A percentile compares a stretch with the other conserved stretches of the same genome.
These are phyloP conservation scores for Drosophila subobscura DNA, from an alignment of 1,140 invertebrate genomes.

Conservation along the genomic window DNA sequence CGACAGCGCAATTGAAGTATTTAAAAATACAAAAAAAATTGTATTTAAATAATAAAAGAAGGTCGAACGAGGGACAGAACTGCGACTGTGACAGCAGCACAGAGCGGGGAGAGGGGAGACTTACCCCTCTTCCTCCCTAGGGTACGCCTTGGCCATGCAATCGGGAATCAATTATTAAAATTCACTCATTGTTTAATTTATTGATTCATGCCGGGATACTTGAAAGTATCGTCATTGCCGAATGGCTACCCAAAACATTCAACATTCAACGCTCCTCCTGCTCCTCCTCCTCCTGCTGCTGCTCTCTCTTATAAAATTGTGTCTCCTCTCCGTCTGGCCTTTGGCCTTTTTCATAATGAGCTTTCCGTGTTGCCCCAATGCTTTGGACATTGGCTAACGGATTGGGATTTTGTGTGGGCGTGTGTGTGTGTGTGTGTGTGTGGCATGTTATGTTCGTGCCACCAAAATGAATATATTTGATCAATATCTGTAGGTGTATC, in stretches of 20 bases:
- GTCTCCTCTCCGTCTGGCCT: constrained; percentile 44
- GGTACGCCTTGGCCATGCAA: constrained; percentile 5
- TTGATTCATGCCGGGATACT: constrained; percentile 29
- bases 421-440: neutral
- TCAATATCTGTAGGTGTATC: neutral
- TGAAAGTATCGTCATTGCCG: constrained; percentile 10
- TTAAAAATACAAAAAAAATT: constrained; percentile 45
- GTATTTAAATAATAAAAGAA: constrained; percentile 49
- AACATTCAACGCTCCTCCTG: constrained; percentile 19
- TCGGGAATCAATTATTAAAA: constrained; percentile 48
- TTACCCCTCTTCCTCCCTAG: neutral
- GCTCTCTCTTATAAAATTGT: constrained; percentile 24
- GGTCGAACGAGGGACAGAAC: constrained; percentile 17
- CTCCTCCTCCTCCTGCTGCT: too few species aligned
- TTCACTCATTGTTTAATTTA: constrained; percentile 48
- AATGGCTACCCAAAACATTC: constrained; percentile 36
- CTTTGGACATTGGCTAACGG: constrained; percentile 33
- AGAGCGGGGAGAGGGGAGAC: neutral
- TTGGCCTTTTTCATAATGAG: constrained; percentile 52
- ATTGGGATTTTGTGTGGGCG: constrained; percentile 3
- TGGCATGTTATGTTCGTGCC: constrained; percentile 13
- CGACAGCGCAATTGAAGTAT: constrained; percentile 36
- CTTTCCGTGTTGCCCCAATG: constrained; percentile 39
- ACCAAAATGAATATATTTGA: neutral
- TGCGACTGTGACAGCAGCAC: neutral